phyloP scores from a whole-genome alignment of 1,140 invertebrate species.

The Pollicipes pollicipes region DNA sequence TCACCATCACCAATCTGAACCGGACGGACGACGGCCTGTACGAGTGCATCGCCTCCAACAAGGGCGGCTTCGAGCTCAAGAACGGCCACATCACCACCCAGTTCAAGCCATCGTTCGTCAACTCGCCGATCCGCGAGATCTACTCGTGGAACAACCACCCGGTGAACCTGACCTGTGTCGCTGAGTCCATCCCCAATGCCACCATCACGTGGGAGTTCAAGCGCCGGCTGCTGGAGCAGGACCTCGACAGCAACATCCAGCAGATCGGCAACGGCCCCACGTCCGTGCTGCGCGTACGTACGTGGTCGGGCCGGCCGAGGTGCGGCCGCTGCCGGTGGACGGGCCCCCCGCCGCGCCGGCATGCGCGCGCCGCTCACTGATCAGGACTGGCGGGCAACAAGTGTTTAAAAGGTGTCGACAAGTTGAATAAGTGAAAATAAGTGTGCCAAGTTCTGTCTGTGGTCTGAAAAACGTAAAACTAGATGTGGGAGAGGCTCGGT shows the following conservation, averaged over 20 bases:
- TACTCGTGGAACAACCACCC: conserved; percentile 62
- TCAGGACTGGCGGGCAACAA: too few relatives aligned
- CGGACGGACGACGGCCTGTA: conserved; percentile 71
- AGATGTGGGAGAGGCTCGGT: too few relatives aligned
- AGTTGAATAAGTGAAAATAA: too few relatives aligned
- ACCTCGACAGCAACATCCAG: conserved; percentile 3
- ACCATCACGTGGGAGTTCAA: conserved; percentile 28
- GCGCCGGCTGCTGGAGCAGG: neutral
- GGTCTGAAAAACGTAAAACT: too few relatives aligned
- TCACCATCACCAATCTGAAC: conserved; percentile 29
- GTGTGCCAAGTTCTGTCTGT: too few relatives aligned
- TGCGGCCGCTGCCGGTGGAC: too few relatives aligned
- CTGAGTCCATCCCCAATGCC: conserved; percentile 76
- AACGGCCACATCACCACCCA: conserved; percentile 69
- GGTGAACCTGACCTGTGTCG: conserved; percentile 72
- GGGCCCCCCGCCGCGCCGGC: too few relatives aligned
- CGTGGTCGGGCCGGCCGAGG: too few relatives aligned
- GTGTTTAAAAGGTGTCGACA: too few relatives aligned
- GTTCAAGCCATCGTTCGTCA: conserved; percentile 56
- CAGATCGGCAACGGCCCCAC: conserved; percentile 4
- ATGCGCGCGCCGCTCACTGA: too few relatives aligned
- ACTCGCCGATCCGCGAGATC: conserved; percentile 42
- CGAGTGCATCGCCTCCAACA: conserved; percentile 64
- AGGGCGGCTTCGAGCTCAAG: conserved; percentile 45
- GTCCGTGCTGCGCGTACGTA: conserved; percentile 16